Evolutionary conservation across 2,888 invertebrate species (phyloP), one percentile per base, ranked within the genome.

Genomic region (Agonopterix alstromeriana): DNA sequence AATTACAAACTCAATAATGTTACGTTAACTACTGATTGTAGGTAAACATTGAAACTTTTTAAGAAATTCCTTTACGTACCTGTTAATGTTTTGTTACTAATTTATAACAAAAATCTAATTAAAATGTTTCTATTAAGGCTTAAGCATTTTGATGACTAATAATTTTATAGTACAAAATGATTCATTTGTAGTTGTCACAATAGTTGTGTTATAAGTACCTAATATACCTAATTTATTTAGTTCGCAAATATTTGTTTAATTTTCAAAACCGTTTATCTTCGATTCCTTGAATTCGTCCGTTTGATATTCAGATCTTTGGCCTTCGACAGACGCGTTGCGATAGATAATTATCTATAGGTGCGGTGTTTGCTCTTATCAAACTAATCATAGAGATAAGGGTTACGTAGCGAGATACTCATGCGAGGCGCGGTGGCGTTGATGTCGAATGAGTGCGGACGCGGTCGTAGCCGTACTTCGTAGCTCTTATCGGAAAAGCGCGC

Each of bases 401-500:
- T 60, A 56, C 56, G 63, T 54, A 56, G 9, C 38, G 38, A 27
- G 27, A 38, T 38, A 38, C n/a, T 38, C n/a, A 38, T 38, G n/a
- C 38, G 9, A 38, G 69, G 62, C 54, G 64, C 57, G 65, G 64
- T 56, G 65, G 63, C 73, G 76, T 71, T 70, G 73, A 74, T 71
- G 77, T 76, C 76, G 73, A 71, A 71, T 70, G 65, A 63, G 68
- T 67, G 61, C 47, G 45, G 48, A 10, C 42, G 50, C 48, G 52
- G 50, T 52, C 65, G 62, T 61, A 60, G 64, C 60, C 58, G 55
- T 58, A 55, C 38, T 38, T 38, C 70, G 74, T 72, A 70, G 69
- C 73, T 54, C 77, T 76, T 85, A 83, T 84, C 83, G 85, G 84
- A 73, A 86, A 88, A 87, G 79, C 85, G 87, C 87, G 87, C 82